Evolutionary conservation across 2,797 vertebrate species (phyloP), one percentile per base, ranked within the genome.

Genomic region (Crocodylus rhombifer): DNA sequence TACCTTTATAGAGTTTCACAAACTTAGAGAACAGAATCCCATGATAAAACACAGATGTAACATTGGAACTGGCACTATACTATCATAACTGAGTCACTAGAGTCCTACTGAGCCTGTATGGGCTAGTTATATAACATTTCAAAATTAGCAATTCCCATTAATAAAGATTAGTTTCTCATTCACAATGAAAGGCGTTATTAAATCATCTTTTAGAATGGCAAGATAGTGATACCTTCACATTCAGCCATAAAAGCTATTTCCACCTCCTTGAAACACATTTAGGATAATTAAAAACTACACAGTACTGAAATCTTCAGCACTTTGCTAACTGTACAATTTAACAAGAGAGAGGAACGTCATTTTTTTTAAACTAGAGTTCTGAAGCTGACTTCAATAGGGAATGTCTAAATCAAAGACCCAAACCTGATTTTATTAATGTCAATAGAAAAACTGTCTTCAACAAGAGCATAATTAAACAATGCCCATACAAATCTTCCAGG

Each of bases 271-370:
- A 92, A 28, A 82, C 57, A 77, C 20, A 71, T 76, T 73, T 73
- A 2, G 2, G 75, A 80, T 84, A 91, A 94, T 94, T 93, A 95
- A 90, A 87, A 93, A 94, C 92, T 80, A 87, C 67, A 84, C 75
- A 42, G 84, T 88, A 67, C 88, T 92, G 80, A 91, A 94, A 91
- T 51, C 82, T 87, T 90, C 88, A 69, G 73, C 42, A n/a, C 28
- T 81, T 93, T 74, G 75, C 25, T 94, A 93, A 88, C 8, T 91
- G 90, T 67, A 75, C 84, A 84, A 90, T 87, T 84, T 82, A 64
- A 69, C 80, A 91, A 91, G 77, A 86, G 30, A 75, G 60, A 94
- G 90, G 91, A 95, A 58, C 10, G 88, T 75, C 77, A 94, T 84
- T 76, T 93, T 71, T 85, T 92, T 76, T 92, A 18, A 91, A 80